phyloP scores from a whole-genome alignment of 2,797 vertebrate genomes.

The Bovichtus diacanthus region DNA sequence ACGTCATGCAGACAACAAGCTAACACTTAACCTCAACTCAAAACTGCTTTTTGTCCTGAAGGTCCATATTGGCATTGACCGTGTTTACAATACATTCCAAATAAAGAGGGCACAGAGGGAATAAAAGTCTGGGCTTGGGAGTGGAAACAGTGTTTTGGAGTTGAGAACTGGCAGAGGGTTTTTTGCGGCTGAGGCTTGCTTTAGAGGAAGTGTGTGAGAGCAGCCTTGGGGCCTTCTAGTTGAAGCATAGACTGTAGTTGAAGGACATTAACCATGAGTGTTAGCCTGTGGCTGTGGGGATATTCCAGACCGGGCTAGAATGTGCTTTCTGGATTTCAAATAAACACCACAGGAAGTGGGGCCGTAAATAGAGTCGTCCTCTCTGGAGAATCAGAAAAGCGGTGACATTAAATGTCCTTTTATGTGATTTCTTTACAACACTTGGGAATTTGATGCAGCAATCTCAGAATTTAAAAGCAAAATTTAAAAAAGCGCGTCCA shows the following conservation, averaged over 20 bases:
- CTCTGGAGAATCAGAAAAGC: constrained; percentile 54
- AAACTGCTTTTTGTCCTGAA: constrained; percentile 75
- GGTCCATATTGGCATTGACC: constrained; percentile 79
- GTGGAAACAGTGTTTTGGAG: constrained; percentile 64
- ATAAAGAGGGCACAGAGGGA: constrained; percentile 80
- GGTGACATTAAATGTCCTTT: constrained; percentile 51
- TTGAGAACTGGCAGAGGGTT: constrained; percentile 63
- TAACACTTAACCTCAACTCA: constrained; percentile 72
- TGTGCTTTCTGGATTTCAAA: constrained; percentile 64
- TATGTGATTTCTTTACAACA: constrained; percentile 26
- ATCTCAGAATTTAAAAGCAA: background rate
- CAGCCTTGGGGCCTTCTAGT: constrained; percentile 69
- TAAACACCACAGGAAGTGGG: constrained; percentile 77
- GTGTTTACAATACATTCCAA: constrained; percentile 79
- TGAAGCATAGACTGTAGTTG: constrained; percentile 69
- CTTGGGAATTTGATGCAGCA: background rate
- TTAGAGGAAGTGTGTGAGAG: constrained; percentile 73
- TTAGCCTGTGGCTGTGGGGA: constrained; percentile 65
- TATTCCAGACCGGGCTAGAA: constrained; percentile 54
- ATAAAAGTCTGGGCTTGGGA: constrained; percentile 64
- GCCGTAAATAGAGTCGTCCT: constrained; percentile 69
- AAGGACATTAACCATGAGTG: constrained; percentile 83
- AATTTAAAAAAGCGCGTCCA: constrained; percentile 25
- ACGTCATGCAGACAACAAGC: constrained; percentile 63
- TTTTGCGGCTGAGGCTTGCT: constrained; percentile 53